Percentiles rank a stretch among this genome's conserved stretches.
These are phyloP conservation scores for Apodemus sylvaticus DNA, from an alignment of 2,113 vertebrate species.

Conservation along the genomic window DNA sequence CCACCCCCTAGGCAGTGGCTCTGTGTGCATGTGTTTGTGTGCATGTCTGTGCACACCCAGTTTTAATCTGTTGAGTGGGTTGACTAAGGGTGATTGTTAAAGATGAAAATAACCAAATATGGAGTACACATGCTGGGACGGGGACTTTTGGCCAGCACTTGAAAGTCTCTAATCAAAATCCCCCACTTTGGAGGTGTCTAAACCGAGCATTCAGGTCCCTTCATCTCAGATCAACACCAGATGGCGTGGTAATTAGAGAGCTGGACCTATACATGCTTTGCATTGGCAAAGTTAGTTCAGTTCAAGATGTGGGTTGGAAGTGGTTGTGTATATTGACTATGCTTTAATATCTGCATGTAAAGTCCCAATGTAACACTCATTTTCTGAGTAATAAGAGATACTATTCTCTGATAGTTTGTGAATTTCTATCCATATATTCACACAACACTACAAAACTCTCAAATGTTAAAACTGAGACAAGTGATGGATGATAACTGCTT, in stretches of 20 bases:
- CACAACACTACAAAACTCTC: not conserved
- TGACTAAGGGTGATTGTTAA: slow-evolving; percentile 8
- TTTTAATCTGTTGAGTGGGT: slow-evolving; percentile 23
- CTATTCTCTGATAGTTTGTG: not conserved
- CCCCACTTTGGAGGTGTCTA: slow-evolving; percentile 55
- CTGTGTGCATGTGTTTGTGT: not conserved
- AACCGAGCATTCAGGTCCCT: slow-evolving; percentile 54
- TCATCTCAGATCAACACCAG: slow-evolving; percentile 59
- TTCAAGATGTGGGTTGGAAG: slow-evolving; percentile 39
- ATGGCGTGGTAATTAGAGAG: slow-evolving; percentile 48
- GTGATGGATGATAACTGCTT: not conserved
- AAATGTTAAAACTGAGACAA: not conserved
- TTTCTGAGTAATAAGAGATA: not conserved
- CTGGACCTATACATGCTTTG: slow-evolving; percentile 46
- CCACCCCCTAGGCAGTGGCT: not conserved
- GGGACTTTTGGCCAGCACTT: slow-evolving; percentile 35
- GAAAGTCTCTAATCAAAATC: slow-evolving; percentile 48
- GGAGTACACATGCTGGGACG: not conserved
- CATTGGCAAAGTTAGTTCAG: slow-evolving; percentile 49
- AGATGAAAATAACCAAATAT: slow-evolving; percentile 49
- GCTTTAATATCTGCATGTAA: not conserved
- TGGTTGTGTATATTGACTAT: not conserved
- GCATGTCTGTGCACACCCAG: not conserved
- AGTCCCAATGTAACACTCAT: not conserved
- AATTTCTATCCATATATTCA: not conserved